phyloP scores from a whole-genome alignment of 2,888 invertebrate genomes.

The Archips crataeganus region DNA sequence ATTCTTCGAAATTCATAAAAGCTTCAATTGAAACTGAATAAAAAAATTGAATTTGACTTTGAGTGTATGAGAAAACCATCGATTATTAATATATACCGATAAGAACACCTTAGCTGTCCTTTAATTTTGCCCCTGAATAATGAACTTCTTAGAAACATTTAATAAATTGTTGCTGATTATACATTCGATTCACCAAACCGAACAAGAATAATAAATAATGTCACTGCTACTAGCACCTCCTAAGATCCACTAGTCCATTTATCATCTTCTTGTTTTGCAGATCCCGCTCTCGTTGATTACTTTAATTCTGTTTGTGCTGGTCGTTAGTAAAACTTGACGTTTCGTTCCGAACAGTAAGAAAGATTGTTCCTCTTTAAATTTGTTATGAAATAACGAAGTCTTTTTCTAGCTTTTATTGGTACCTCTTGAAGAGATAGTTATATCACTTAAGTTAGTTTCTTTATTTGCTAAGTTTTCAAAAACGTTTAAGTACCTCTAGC shows the following conservation, averaged over 20 bases:
- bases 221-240: conserved; percentile 1
- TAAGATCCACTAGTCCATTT: conserved; percentile 29
- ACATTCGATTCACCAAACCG: background rate
- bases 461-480: background rate
- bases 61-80: too few species aligned
- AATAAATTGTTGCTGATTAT: background rate
- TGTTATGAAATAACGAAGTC: conserved; percentile 46
- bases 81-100: too few species aligned
- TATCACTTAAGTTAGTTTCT: background rate
- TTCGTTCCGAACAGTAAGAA: conserved; percentile 68
- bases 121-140: too few species aligned
- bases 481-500: too few species aligned
- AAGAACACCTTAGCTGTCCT: too few species aligned
- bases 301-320: conserved; percentile 51
- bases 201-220: conserved; percentile 5
- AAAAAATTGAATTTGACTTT: too few species aligned
- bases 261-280: conserved; percentile 42
- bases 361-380: conserved; percentile 67
- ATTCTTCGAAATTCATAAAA: too few species aligned
- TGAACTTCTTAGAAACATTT: background rate
- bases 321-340: conserved; percentile 73
- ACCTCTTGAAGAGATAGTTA: background rate
- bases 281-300: conserved; percentile 37
- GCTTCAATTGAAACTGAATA: too few species aligned
- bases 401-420: background rate